Evolutionary conservation across 1,140 invertebrate genomes (phyloP).

Genomic region (Nylanderia fulva): DNA sequence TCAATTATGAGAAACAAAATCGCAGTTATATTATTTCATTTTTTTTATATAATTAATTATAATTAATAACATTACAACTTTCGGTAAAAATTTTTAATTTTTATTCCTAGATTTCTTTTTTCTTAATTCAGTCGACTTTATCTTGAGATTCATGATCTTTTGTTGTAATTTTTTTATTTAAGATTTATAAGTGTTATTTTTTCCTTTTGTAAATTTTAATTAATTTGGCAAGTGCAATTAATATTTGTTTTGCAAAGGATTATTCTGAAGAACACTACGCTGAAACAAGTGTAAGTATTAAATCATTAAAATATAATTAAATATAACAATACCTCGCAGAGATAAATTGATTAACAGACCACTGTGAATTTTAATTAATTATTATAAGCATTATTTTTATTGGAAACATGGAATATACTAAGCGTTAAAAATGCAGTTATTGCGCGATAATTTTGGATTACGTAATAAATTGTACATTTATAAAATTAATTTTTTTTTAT

Average conservation of each 20-base stretch:
- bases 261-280: background rate
- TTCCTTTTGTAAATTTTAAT: background rate
- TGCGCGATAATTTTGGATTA: background rate
- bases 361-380: background rate
- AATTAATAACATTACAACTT: background rate
- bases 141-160: background rate
- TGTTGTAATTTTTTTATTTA: background rate
- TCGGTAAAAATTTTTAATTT: background rate
- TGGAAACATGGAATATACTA: background rate
- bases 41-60: background rate
- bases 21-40: background rate
- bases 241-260: background rate
- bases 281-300: conserved; percentile 11
- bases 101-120: background rate
- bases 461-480: background rate
- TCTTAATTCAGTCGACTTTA: background rate
- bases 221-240: background rate
- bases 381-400: too few species aligned
- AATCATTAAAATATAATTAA: background rate
- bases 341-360: background rate
- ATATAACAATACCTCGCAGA: background rate
- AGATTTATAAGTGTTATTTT: background rate
- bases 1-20: background rate
- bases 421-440: background rate
- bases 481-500: background rate